Evolutionary conservation across 2,113 vertebrate genomes (phyloP), one percentile per base, ranked within the genome.

Genomic region (Naja naja): DNA sequence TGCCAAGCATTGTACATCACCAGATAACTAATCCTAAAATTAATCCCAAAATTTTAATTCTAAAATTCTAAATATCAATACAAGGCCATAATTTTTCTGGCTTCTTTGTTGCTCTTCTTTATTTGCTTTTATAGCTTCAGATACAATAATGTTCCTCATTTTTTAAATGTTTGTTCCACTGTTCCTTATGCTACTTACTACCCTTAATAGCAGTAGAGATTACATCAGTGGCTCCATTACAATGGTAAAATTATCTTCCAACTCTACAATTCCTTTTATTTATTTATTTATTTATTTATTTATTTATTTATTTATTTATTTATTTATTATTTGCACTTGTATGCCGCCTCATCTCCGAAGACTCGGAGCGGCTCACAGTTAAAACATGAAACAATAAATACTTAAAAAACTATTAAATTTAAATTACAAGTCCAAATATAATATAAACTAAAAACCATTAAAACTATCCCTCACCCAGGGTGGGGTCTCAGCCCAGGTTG

Each of bases 21-120:
- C 0, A 0, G 93, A 39, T 88, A 85, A 89, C 94, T 94, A 0
- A 90, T 85, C 81, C 90, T 85, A 89, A 94, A 18, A 85, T 89
- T 91, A 69, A 14, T 69, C 12, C 64, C 30, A n/a, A 69, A 69
- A 69, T n/a, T 69, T 94, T 94, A 0, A 89, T 85, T 86, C 91
- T 85, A 89, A 94, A 25, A 85, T 89, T 92, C 43, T 69, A 22
- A 94, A 16, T 53, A 43, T 52, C 47, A n/a, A 89, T 7, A 60
- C 11, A 90, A 96, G 89, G 27, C 9, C 92, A 27, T 58, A 23
- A 47, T 49, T 7, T 58, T 20, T 81, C 39, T 74, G 14, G 5
- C 16, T 74, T 74, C n/a, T 34, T 81, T 81, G 69, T 39, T 81
- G 18, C 18, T 34, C 64, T 81, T 81, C 39, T 81, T 39, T 22